Evolutionary conservation across 2,888 invertebrate genomes (phyloP).

Genomic region (Sesia bembeciformis): DNA sequence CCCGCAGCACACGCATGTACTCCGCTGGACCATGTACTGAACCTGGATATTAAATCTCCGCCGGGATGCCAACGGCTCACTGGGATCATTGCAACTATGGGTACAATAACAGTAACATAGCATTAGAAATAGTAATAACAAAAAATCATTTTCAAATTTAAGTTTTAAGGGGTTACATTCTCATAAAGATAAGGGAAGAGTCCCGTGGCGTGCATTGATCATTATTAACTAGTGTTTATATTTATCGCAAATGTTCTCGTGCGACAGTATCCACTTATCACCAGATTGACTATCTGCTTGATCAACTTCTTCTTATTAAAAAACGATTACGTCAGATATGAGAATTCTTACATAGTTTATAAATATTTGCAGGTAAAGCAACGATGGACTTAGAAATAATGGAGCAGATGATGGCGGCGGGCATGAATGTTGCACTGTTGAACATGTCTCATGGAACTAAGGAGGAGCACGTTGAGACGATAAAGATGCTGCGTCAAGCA

Average conservation of each 20-base stretch:
- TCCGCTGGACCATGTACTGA: slow-evolving; percentile 62
- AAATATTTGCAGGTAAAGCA: slow-evolving; percentile 33
- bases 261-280: too few species aligned
- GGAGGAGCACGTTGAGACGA: slow-evolving; percentile 53
- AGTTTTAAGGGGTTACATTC: not conserved
- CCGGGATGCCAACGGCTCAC: slow-evolving; percentile 66
- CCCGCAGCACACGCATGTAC: slow-evolving; percentile 58
- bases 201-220: too few species aligned
- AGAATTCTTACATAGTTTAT: too few species aligned
- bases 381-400: slow-evolving; percentile 42
- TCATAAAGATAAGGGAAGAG: too few species aligned
- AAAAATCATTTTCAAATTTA: not conserved
- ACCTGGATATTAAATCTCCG: slow-evolving; percentile 57
- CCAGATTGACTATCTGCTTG: too few species aligned
- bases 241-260: too few species aligned
- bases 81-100: slow-evolving; percentile 71
- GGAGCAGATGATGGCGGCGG: slow-evolving; percentile 62
- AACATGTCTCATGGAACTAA: slow-evolving; percentile 51
- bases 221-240: too few species aligned
- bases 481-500: slow-evolving; percentile 55
- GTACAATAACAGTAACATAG: slow-evolving; percentile 25
- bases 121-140: not conserved
- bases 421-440: slow-evolving; percentile 69
- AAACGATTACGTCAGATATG: too few species aligned
- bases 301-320: too few species aligned